Percentiles rank a stretch among this genome's conserved stretches.
phyloP scores from a whole-genome alignment of 2,113 vertebrate genomes.

The Myotis yumanensis region DNA sequence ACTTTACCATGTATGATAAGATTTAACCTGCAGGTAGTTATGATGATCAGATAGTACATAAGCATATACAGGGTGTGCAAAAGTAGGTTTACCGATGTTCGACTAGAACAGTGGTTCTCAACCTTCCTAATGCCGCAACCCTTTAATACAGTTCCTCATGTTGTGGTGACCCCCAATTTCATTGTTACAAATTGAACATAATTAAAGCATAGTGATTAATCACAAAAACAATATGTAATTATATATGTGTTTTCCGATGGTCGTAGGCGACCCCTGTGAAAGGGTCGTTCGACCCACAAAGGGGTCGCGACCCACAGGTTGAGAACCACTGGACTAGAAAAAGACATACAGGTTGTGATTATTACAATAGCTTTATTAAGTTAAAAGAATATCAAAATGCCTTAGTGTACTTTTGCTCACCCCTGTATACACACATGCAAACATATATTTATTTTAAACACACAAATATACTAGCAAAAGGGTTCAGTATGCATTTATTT shows the following conservation, averaged over 20 bases:
- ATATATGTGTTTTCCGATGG: too few species aligned
- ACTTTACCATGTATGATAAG: neutral
- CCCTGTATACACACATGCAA: neutral
- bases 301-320: too few species aligned
- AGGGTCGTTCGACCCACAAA: too few species aligned
- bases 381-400: neutral
- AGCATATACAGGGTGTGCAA: neutral
- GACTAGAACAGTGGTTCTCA: too few species aligned
- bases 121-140: too few species aligned
- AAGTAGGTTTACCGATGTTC: neutral
- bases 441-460: neutral
- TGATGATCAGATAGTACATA: neutral
- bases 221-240: too few species aligned
- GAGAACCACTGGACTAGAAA: too few species aligned
- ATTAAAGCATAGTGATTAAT: too few species aligned
- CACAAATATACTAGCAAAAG: neutral
- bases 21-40: neutral
- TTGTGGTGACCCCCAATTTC: too few species aligned
- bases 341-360: neutral
- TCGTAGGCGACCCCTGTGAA: too few species aligned
- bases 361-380: neutral
- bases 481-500: neutral
- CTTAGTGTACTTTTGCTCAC: neutral
- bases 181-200: too few species aligned
- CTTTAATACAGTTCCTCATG: too few species aligned